Conservation (phyloP, 1,140 invertebrate genomes). For the Agraylea sexmaculata region DNA sequence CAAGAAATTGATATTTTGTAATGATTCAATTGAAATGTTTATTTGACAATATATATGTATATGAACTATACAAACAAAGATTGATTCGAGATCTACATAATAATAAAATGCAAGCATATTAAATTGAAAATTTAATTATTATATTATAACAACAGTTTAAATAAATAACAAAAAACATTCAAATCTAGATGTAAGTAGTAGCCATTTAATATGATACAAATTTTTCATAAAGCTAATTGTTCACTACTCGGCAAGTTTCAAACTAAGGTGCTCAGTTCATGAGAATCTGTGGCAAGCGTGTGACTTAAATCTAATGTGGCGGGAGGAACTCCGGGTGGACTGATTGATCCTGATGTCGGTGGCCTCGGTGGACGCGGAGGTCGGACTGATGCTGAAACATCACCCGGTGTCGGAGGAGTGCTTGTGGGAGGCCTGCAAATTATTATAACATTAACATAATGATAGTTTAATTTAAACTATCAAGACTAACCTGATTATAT, state of each 20-base stretch:
- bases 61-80: too few species aligned
- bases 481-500: constrained; percentile 36
- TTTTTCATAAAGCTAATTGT: too few species aligned
- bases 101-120: too few species aligned
- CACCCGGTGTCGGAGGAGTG: constrained; percentile 18
- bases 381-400: constrained; percentile 12
- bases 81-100: too few species aligned
- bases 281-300: constrained; percentile 24
- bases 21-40: not conserved
- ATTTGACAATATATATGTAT: too few species aligned
- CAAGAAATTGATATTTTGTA: not conserved
- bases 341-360: constrained; percentile 30
- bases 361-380: constrained; percentile 31
- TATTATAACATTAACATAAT: constrained; percentile 5
- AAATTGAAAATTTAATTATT: too few species aligned
- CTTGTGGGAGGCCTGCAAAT: constrained; percentile 18
- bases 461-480: constrained; percentile 1
- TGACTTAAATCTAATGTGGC: constrained; percentile 37
- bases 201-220: too few species aligned
- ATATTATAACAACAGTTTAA: too few species aligned
- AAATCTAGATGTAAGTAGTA: too few species aligned
- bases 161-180: too few species aligned
- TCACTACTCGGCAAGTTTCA: constrained; percentile 19
- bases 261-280: constrained; percentile 38
- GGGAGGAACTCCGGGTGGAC: constrained; percentile 31